Conservation (phyloP, 2,888 invertebrate genomes). For the Dicyrtoma fusca region DNA sequence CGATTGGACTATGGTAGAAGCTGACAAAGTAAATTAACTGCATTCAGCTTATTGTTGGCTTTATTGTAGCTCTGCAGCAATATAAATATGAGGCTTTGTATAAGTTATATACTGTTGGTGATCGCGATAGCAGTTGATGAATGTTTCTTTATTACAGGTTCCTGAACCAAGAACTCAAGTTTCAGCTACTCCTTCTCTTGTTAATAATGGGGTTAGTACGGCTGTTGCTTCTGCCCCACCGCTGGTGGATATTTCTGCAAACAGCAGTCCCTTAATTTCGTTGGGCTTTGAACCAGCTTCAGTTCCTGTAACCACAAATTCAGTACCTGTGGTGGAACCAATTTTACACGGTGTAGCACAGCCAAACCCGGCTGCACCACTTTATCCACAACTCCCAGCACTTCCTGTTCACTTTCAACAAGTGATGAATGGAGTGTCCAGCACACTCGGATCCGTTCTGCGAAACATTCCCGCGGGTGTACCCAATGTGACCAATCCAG, state of each 20-base stretch:
- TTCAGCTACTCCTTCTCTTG: background rate
- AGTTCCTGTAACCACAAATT: slow-evolving; percentile 6
- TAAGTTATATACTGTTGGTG: no score
- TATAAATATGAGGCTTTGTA: no score
- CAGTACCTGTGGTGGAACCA: background rate
- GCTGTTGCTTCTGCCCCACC: slow-evolving; percentile 16
- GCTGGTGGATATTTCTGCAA: slow-evolving; percentile 21
- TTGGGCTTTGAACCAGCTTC: background rate
- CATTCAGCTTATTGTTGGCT: background rate
- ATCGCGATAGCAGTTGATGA: no score
- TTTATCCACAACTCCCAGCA: slow-evolving; percentile 22
- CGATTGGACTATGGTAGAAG: slow-evolving; percentile 51
- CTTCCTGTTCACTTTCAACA: slow-evolving; percentile 39
- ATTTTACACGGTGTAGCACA: background rate
- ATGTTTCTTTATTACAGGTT: slow-evolving; percentile 15
- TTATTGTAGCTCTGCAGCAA: no score
- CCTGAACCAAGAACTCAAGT: background rate
- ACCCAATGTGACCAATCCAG: background rate
- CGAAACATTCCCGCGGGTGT: slow-evolving; percentile 44
- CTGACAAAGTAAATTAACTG: slow-evolving; percentile 36
- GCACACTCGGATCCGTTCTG: slow-evolving; percentile 42
- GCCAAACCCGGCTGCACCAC: background rate
- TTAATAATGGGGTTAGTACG: background rate
- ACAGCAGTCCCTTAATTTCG: background rate
- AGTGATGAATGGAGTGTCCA: slow-evolving; percentile 46